A percentile compares a stretch with the other conserved stretches of the same genome.
Conservation (phyloP, 2,888 invertebrate genomes). For the Nomada lathburiana region DNA sequence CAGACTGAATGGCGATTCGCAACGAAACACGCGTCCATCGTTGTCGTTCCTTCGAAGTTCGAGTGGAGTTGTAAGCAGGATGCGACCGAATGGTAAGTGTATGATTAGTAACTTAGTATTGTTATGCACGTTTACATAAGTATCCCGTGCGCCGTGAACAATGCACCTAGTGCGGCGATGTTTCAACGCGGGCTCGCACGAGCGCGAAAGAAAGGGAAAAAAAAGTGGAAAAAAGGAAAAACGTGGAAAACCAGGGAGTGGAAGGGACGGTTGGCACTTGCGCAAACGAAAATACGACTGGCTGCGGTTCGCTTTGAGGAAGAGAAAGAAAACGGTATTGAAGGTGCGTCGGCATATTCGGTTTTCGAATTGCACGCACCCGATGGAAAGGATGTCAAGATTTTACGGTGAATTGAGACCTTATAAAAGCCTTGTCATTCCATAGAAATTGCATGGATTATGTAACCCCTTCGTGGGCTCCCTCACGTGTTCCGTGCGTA, state of each 20-base stretch:
- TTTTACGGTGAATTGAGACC: conserved; percentile 56
- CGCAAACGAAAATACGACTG: conserved; percentile 74
- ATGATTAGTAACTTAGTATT: conserved; percentile 77
- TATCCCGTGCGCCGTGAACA: conserved; percentile 76
- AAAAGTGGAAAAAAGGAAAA: not conserved
- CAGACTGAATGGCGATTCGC: not conserved
- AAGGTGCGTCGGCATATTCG: conserved; percentile 31
- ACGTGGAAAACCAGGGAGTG: conserved; percentile 42
- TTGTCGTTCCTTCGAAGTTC: conserved; percentile 27
- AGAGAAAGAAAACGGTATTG: conserved; percentile 59
- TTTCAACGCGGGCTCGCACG: not conserved
- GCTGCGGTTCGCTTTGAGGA: conserved; percentile 19
- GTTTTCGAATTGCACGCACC: conserved; percentile 47
- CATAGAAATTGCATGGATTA: conserved; percentile 56
- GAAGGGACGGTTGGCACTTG: conserved; percentile 55
- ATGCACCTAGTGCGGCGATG: conserved; percentile 49
- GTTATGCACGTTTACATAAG: conserved; percentile 80
- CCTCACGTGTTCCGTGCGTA: conserved; percentile 35
- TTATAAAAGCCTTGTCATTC: conserved; percentile 65
- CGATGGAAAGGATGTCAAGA: conserved; percentile 66
- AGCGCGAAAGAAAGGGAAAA: not conserved
- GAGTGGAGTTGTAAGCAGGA: conserved; percentile 40
- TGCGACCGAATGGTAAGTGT: conserved; percentile 60
- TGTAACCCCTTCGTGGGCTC: conserved; percentile 39
- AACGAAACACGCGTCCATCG: not conserved